A percentile compares a stretch with the other conserved stretches of the same genome.
Conservation (phyloP, 2,888 invertebrate genomes). For the Polia nebulosa region DNA sequence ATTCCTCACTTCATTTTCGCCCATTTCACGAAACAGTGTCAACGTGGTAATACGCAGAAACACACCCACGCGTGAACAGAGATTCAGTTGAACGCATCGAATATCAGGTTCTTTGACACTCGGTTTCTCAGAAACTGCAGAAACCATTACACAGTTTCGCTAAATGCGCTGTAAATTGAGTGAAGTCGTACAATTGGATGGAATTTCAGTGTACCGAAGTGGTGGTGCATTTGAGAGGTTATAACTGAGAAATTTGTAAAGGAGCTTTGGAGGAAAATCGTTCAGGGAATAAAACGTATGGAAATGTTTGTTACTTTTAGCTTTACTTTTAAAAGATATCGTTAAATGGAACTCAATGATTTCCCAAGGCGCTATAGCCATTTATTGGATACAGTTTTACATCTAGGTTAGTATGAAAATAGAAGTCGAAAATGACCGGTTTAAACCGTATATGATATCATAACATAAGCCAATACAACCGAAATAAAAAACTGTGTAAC, state of each 20-base stretch:
- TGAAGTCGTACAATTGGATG: slow-evolving; percentile 17
- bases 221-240: slow-evolving; percentile 5
- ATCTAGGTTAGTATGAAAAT: slow-evolving; percentile 25
- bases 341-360: slow-evolving; percentile 16
- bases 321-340: slow-evolving; percentile 4
- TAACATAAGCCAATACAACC: slow-evolving; percentile 24
- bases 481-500: slow-evolving; percentile 45
- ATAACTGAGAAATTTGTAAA: slow-evolving; percentile 11
- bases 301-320: neutral
- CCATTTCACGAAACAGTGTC: slow-evolving; percentile 33
- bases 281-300: neutral
- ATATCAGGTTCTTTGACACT: slow-evolving; percentile 49
- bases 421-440: slow-evolving; percentile 22
- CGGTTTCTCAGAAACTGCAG: slow-evolving; percentile 49
- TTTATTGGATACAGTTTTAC: slow-evolving; percentile 14
- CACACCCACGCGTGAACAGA: slow-evolving; percentile 41
- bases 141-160: slow-evolving; percentile 45
- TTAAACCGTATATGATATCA: slow-evolving; percentile 33
- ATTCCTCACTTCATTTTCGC: slow-evolving; percentile 3
- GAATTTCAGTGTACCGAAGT: slow-evolving; percentile 18
- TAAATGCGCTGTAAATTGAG: slow-evolving; percentile 46
- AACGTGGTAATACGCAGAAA: slow-evolving; percentile 48
- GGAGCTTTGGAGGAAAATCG: neutral
- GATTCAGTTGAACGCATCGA: slow-evolving; percentile 41
- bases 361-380: slow-evolving; percentile 16